Base-by-base conservation (phyloP, 2,888 invertebrate genomes). In the Deilephila porcellus region DNA sequence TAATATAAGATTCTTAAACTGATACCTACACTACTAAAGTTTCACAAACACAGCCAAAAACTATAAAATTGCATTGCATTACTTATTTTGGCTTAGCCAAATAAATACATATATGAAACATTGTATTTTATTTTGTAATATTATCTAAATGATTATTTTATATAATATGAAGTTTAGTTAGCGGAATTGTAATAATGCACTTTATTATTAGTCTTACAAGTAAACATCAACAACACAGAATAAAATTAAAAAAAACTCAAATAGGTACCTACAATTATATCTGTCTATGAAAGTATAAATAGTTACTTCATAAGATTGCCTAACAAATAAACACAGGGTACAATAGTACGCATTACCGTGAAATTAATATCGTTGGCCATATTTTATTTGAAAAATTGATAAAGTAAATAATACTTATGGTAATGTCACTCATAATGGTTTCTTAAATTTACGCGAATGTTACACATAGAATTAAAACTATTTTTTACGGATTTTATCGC, bases 11-110 rank as follows among this genome's bases (percentile, higher is more conserved):
- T 4, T 32, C 56, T 64, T 64, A 72, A 32, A 70, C n/a, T 52
- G 62, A 71, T 56, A 76, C 77, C 77, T 78, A 79, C 78, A 79
- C 74, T 80, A 77, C 71, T 74, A 74, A 59, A 73, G 73, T 71
- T 76, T 67, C 75, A 76, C 70, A 81, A 75, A 80, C 82, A 85
- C 83, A 85, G 82, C 83, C 80, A 76, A 81, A 64, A 82, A 79
- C 77, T 76, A 80, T 81, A 77, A 75, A 75, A 75, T 20, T 79
- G 74, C 71, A 78, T 77, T 74, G 72, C 60, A 78, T 56, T 70
- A 71, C 62, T 80, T 76, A 76, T 67, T 77, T 80, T 85, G 82
- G 83, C 83, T 82, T 81, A 80, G 82, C 82, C 85, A 85, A 84
- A 83, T 85, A 83, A 84, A 84, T 80, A 77, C 25, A 25, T 76